A percentile compares a stretch with the other conserved stretches of the same genome.
phyloP scores from a whole-genome alignment of 2,888 invertebrate species.

The Muscina levida region DNA sequence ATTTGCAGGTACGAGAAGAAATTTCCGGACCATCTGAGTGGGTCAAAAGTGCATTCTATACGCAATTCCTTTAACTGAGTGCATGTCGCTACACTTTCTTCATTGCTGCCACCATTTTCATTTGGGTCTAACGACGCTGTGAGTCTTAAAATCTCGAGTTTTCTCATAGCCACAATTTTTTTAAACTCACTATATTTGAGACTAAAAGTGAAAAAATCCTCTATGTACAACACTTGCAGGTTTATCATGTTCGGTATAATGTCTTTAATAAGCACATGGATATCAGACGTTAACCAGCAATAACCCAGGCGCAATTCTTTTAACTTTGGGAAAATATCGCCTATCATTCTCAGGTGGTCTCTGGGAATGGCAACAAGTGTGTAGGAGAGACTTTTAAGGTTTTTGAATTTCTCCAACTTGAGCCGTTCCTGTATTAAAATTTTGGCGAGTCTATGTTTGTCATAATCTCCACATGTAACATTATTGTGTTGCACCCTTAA shows the following conservation, averaged over 20 bases:
- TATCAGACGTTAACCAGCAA: too few species aligned
- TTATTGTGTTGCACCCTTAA: slow-evolving; percentile 8
- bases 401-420: background rate
- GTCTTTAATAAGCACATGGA: too few species aligned
- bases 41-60: slow-evolving; percentile 6
- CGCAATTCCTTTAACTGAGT: background rate
- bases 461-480: slow-evolving; percentile 24
- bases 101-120: background rate
- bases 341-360: slow-evolving; percentile 28
- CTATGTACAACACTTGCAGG: slow-evolving; percentile 6
- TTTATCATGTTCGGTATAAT: slow-evolving; percentile 22
- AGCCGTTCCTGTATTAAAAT: background rate
- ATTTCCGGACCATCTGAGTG: background rate
- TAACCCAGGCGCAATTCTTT: slow-evolving; percentile 10
- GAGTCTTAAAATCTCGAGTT: background rate
- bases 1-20: background rate
- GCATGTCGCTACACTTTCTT: too few species aligned
- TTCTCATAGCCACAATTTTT: background rate
- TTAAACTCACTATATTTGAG: background rate
- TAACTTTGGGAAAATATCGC: slow-evolving; percentile 23
- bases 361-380: slow-evolving; percentile 33
- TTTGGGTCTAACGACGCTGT: background rate
- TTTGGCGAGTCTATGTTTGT: too few species aligned
- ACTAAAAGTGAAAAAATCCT: background rate
- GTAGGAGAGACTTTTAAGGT: slow-evolving; percentile 31